Evolutionary conservation across 2,888 invertebrate species (phyloP), one percentile per base, ranked within the genome.

Genomic region (Rhogogaster chlorosoma): DNA sequence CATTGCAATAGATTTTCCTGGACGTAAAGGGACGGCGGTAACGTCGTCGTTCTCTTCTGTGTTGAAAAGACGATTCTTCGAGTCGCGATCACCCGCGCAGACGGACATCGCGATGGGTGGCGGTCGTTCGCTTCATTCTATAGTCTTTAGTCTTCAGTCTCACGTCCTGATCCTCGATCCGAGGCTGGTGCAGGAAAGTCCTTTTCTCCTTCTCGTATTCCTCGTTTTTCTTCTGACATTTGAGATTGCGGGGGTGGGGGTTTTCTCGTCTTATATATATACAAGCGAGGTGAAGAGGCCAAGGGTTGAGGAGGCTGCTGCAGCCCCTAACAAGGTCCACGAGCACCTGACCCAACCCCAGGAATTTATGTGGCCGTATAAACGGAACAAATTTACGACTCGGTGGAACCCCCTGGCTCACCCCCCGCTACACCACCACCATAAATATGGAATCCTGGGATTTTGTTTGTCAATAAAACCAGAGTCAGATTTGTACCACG

Each of bases 321-420:
- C 82, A 85, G 83, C 45, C 83, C 85, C 86, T 88, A 90, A 89
- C 88, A 87, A 89, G 88, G 85, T 88, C 84, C 86, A 84, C 36
- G 38, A 80, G 29, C 89, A 89, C 88, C 89, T 89, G 89, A 89
- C 88, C 86, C 86, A 73, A 67, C n/a, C 86, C 86, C 85, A 87
- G 87, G 88, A 88, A 88, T 89, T 90, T 88, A 87, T 88, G 88
- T 85, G 88, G 86, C 88, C 87, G 87, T 89, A 90, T 89, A 90
- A 90, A 88, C 85, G 88, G 88, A 88, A 89, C 88, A 89, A 89
- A 89, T 90, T 90, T 90, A 90, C 87, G 89, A 86, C 87, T 67
- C 80, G 6, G 64, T 45, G 10, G 26, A 45, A 6, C 32, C 36
- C 57, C 57, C 38, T n/a, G n/a, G 18, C 42, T 53, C 61, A 15